These are phyloP conservation scores for Planococcus citri DNA, from an alignment of 1,140 invertebrate genomes.

Conservation along the genomic window DNA sequence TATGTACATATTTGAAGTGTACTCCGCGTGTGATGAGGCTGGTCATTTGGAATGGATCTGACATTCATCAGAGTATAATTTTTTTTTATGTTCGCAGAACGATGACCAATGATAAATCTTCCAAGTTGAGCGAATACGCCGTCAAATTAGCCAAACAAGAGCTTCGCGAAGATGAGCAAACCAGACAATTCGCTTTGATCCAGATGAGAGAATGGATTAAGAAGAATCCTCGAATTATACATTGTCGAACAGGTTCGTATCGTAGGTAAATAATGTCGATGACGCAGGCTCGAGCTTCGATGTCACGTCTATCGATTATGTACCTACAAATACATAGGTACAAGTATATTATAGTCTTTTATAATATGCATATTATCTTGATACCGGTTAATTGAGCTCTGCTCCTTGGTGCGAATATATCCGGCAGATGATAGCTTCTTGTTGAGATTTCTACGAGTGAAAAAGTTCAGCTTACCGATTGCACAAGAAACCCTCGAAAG, in stretches of 20 bases:
- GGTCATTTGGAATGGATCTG: no score
- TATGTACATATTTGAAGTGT: no score
- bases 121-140: constrained; percentile 25
- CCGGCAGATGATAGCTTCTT: constrained; percentile 57
- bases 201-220: constrained; percentile 57
- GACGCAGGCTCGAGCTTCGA: no score
- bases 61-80: no score
- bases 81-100: neutral
- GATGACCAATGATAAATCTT: neutral
- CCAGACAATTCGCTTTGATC: constrained; percentile 48
- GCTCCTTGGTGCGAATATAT: no score
- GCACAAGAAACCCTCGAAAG: constrained; percentile 67
- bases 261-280: no score
- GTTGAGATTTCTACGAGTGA: constrained; percentile 61
- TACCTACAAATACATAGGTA: no score
- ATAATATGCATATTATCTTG: no score
- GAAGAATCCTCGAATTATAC: constrained; percentile 53
- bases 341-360: constrained; percentile 22
- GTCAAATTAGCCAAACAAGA: constrained; percentile 50
- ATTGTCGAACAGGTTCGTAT: constrained; percentile 57
- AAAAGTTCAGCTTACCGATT: constrained; percentile 71
- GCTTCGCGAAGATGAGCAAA: constrained; percentile 52
- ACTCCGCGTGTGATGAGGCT: no score
- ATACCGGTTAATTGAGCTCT: no score
- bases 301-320: no score